Evolutionary conservation across 2,888 invertebrate species (phyloP), one percentile per base, ranked within the genome.

Genomic region (Colletes collaris): DNA sequence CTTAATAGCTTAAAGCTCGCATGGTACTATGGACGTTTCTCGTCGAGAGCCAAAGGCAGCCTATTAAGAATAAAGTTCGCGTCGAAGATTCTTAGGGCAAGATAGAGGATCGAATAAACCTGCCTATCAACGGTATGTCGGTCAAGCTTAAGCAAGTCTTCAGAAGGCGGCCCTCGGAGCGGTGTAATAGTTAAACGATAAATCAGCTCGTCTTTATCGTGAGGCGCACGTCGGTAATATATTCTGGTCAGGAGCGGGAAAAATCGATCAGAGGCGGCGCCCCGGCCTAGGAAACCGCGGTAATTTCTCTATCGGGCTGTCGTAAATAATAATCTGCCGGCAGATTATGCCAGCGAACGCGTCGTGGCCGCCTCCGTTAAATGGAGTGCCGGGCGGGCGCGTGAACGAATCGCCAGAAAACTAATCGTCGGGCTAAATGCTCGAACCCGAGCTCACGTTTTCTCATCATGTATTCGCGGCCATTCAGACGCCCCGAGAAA

Each of bases 161-260:
- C 62, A 56, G 40, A 69, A 27, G 59, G 65, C 70, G 50, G 64
- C 50, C 67, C 71, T 55, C 27, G 65, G 49, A 70, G 70, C 64
- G 50, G 35, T 27, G 53, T 59, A 71, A 76, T 70, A 55, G 66
- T 75, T 64, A 55, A 63, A 67, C 81, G 79, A 81, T 84, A 83
- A 79, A 85, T 81, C 81, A 83, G 73, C 60, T 63, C 19, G 67
- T 68, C 49, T 81, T 85, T 83, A 85, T 81, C 81, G 71, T 67
- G 52, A n/a, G 65, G 27, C 44, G 49, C 69, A 49, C 58, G 67
- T 65, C 64, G 65, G 81, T 81, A 81, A 85, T 81, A 74, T 81
- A 84, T 83, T 81, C 76, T 19, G 52, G 27, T 64, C 27, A 10
- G 65, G 11, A 56, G 16, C 50, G 52, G 27, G 76, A 72, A 82